phyloP scores from a whole-genome alignment of 1,140 invertebrate species.

The Dolichoris vasculosae region DNA sequence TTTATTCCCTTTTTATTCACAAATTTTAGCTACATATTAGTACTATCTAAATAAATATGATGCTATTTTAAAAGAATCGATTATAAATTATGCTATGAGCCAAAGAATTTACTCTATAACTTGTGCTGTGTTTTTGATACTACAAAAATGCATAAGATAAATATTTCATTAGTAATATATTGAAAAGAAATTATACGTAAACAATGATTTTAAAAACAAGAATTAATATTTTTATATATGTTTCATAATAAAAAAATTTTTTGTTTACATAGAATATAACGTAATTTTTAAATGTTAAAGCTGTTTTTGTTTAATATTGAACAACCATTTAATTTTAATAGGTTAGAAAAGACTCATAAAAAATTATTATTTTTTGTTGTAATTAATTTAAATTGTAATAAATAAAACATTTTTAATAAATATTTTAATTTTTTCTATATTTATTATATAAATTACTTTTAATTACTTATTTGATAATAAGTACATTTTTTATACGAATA shows the following conservation, averaged over 20 bases:
- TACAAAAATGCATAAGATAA: conserved; percentile 14
- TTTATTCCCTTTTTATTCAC: conserved; percentile 1
- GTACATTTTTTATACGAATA: conserved; percentile 4
- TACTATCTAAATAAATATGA: background rate
- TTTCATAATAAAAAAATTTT: background rate
- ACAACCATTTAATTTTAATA: background rate
- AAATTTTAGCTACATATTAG: background rate
- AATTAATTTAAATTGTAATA: background rate
- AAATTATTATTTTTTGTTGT: background rate
- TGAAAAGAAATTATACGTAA: conserved; percentile 6
- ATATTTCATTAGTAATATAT: conserved; percentile 33
- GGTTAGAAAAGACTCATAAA: background rate
- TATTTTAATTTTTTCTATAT: background rate
- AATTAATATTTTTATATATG: conserved; percentile 30
- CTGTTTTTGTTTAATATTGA: background rate
- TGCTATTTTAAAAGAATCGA: conserved; percentile 23
- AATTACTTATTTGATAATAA: conserved; percentile 3
- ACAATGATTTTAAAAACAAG: background rate
- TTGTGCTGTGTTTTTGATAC: conserved; percentile 39
- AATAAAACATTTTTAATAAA: background rate
- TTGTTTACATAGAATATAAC: conserved; percentile 10
- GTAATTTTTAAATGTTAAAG: background rate
- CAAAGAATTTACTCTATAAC: conserved; percentile 42
- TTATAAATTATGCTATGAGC: conserved; percentile 47
- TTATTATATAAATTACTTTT: conserved; percentile 10